phyloP scores from a whole-genome alignment of 23 tunicate genomes.

The Trididemnum clinides region DNA sequence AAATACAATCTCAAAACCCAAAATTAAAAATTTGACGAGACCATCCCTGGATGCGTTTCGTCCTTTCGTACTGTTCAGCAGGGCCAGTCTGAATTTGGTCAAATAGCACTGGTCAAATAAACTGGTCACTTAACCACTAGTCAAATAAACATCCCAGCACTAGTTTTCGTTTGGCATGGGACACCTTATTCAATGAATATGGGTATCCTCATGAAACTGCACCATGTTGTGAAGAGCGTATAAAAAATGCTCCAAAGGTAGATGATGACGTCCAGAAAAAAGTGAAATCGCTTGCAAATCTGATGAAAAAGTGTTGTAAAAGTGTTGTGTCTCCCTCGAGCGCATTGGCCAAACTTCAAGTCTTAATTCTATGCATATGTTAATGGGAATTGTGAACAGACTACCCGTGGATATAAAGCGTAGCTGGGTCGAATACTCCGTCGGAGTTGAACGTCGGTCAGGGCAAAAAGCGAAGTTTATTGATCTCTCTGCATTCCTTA shows the following conservation, averaged over 20 bases:
- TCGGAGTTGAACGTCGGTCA: background rate
- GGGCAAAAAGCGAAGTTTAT: background rate
- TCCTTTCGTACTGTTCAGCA: too few species aligned
- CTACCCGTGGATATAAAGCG: background rate
- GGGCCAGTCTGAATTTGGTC: too few species aligned
- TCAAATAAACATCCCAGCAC: background rate
- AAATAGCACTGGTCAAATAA: too few species aligned
- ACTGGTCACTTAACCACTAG: background rate
- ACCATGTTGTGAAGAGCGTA: constrained; percentile 3
- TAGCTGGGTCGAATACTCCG: background rate
- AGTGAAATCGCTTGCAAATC: background rate
- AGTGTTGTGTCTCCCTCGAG: background rate
- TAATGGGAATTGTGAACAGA: background rate
- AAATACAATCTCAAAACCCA: too few species aligned
- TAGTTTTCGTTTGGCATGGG: background rate
- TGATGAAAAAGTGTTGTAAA: too few species aligned
- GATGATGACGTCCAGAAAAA: background rate
- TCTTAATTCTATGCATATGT: background rate
- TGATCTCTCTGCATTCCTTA: background rate
- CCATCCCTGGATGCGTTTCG: too few species aligned
- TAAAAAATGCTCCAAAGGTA: background rate
- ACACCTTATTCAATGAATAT: background rate
- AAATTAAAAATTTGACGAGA: too few species aligned
- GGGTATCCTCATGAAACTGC: constrained; percentile 7
- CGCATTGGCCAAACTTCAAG: background rate